Conservation (phyloP, 2,888 invertebrate species). For the Tortrix viridana region DNA sequence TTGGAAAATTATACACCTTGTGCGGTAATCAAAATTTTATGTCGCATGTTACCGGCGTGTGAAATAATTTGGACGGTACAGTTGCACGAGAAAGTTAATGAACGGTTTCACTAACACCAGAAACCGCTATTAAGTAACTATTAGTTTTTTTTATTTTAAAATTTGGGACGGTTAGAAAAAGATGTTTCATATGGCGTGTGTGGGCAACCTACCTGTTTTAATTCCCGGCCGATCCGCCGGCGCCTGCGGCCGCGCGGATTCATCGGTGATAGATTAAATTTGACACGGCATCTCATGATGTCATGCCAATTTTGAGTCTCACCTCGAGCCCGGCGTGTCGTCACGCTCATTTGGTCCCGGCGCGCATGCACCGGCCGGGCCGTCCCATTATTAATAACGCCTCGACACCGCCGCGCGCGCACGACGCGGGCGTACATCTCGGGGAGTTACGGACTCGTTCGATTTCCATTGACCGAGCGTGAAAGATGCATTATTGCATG, state of each 20-base stretch:
- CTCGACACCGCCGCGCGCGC: constrained; percentile 47
- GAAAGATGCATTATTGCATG: constrained; percentile 64
- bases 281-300: constrained; percentile 81
- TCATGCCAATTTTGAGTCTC: constrained; percentile 77
- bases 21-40: constrained; percentile 42
- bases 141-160: constrained; percentile 54
- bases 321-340: constrained; percentile 62
- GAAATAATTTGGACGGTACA: constrained; percentile 49
- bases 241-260: constrained; percentile 65
- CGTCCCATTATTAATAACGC: constrained; percentile 59
- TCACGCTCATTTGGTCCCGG: constrained; percentile 70
- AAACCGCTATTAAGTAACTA: constrained; percentile 51
- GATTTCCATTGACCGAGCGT: constrained; percentile 65
- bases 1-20: constrained; percentile 33
- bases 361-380: constrained; percentile 54
- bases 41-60: constrained; percentile 52
- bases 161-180: constrained; percentile 53
- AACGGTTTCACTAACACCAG: constrained; percentile 56
- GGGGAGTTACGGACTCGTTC: constrained; percentile 50
- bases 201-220: constrained; percentile 75
- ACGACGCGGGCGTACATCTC: constrained; percentile 34
- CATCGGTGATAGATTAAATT: constrained; percentile 82
- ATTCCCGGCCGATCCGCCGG: constrained; percentile 60
- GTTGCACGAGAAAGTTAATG: constrained; percentile 54
- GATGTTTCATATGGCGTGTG: constrained; percentile 64